A percentile compares a stretch with the other conserved stretches of the same genome.
phyloP scores from a whole-genome alignment of 2,888 invertebrate species.

The Theretra japonica region DNA sequence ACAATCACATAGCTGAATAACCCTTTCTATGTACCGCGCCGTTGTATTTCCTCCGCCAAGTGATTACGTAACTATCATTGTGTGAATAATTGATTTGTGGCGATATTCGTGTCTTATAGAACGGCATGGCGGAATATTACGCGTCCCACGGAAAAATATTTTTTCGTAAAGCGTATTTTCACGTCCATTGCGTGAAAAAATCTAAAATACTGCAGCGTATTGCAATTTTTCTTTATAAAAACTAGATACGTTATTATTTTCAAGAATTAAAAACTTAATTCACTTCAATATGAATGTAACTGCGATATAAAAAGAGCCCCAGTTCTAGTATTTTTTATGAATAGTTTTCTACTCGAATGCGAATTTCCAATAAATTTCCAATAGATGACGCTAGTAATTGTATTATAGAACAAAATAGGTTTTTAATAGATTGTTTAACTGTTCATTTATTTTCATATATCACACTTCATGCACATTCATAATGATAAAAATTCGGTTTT shows the following conservation, averaged over 20 bases:
- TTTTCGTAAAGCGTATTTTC: not conserved
- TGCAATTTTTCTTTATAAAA: not conserved
- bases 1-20: conserved; percentile 1
- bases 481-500: too few species aligned
- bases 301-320: not conserved
- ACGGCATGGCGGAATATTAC: not conserved
- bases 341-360: conserved; percentile 10
- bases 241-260: not conserved
- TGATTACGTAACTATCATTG: conserved; percentile 6
- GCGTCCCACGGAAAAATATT: not conserved
- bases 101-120: not conserved
- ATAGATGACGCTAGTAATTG: not conserved
- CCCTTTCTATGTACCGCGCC: conserved; percentile 1
- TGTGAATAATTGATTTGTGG: not conserved
- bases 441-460: not conserved
- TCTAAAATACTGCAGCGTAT: not conserved
- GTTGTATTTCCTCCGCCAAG: not conserved
- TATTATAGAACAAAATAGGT: not conserved
- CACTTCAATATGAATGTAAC: not conserved
- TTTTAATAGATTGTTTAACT: not conserved
- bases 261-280: not conserved
- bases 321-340: not conserved
- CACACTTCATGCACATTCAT: too few species aligned
- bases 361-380: not conserved
- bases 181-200: not conserved